Percentiles rank a stretch among this genome's conserved stretches.
Conservation (phyloP, 2,888 invertebrate genomes). For the Erynnis tages region DNA sequence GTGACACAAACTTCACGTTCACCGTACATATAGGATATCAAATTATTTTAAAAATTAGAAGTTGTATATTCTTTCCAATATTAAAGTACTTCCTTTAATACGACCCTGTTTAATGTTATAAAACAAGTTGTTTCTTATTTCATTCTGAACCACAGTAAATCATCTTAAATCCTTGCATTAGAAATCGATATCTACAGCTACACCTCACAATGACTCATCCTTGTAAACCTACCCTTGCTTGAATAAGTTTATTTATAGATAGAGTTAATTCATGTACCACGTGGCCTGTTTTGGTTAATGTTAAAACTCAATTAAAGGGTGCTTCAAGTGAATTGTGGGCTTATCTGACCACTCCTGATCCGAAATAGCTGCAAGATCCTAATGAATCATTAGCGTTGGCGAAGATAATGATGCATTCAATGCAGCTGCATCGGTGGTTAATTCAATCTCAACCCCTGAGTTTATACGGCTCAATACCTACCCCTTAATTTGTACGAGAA, state of each 20-base stretch:
- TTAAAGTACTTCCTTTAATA: too few species aligned
- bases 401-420: slow-evolving; percentile 28
- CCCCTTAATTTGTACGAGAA: not conserved
- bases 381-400: slow-evolving; percentile 48
- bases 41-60: too few species aligned
- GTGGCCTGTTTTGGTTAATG: slow-evolving; percentile 42
- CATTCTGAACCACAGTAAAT: too few species aligned
- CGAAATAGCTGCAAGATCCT: slow-evolving; percentile 60
- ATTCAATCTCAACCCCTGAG: not conserved
- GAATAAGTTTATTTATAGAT: slow-evolving; percentile 30
- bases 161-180: too few species aligned
- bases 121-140: too few species aligned
- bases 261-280: slow-evolving; percentile 23
- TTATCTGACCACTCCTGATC: slow-evolving; percentile 65
- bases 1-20: too few species aligned
- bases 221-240: slow-evolving; percentile 16
- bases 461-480: too few species aligned
- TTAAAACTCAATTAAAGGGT: slow-evolving; percentile 48
- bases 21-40: too few species aligned
- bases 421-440: slow-evolving; percentile 9
- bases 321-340: slow-evolving; percentile 45
- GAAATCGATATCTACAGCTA: not conserved
- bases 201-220: slow-evolving; percentile 7
- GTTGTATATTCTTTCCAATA: too few species aligned
- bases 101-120: too few species aligned